Percentiles rank a stretch among this genome's conserved stretches.
Evolutionary conservation across 30 jellyfish, hydroid and myxozoan genomes (phyloP).

Genomic region (Pseudorhiza aurosa): DNA sequence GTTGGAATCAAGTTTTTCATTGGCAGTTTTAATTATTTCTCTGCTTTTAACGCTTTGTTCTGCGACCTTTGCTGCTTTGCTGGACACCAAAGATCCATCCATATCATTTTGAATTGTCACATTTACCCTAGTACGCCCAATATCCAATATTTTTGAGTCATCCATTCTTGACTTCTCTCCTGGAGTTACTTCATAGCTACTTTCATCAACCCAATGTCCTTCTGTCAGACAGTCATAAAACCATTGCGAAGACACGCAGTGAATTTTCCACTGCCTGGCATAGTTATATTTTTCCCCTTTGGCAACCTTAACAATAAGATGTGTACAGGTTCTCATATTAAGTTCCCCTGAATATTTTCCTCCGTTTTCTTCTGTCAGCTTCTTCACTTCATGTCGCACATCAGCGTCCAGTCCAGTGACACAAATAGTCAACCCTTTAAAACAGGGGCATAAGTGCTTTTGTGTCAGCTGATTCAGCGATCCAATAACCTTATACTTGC

Average conservation of each 20-base stretch:
- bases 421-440: conserved; percentile 94
- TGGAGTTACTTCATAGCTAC: conserved; percentile 54
- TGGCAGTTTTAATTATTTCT: background rate
- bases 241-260: conserved; percentile 92
- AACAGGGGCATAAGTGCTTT: conserved; percentile 65
- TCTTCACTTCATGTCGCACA: conserved; percentile 61
- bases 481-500: conserved; percentile 47
- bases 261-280: conserved; percentile 96
- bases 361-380: conserved; percentile 76
- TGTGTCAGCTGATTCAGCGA: conserved; percentile 20
- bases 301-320: conserved; percentile 75
- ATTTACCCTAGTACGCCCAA: conserved; percentile 26
- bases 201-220: conserved; percentile 90
- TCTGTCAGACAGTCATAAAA: conserved; percentile 81
- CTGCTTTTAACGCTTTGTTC: conserved; percentile 57
- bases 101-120: conserved; percentile 38
- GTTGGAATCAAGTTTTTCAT: background rate
- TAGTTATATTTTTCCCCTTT: conserved; percentile 84
- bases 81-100: conserved; percentile 5
- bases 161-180: conserved; percentile 71
- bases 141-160: conserved; percentile 7
- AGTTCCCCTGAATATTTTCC: conserved; percentile 91
- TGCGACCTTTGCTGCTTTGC: conserved; percentile 93
- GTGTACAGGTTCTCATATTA: conserved; percentile 96
- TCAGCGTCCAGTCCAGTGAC: conserved; percentile 82